Percentiles rank a stretch among this genome's conserved stretches.
Evolutionary conservation across 2,797 vertebrate species (phyloP).

Genomic region (Microhierax caerulescens): DNA sequence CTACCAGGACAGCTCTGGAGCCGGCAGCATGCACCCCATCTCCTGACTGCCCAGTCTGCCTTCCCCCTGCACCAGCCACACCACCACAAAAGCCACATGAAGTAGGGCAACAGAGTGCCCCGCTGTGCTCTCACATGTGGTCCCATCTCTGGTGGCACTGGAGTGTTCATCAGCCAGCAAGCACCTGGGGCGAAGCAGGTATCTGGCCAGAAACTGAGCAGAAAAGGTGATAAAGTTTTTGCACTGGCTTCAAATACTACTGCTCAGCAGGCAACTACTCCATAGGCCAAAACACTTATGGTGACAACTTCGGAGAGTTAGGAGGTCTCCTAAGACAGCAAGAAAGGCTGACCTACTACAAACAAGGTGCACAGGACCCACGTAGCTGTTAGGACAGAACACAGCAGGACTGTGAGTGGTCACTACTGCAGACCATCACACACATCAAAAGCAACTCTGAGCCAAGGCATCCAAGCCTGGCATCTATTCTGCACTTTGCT

Average conservation of each 20-base stretch:
- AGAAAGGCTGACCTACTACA: not conserved
- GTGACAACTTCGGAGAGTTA: not conserved
- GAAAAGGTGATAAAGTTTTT: not conserved
- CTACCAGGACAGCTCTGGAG: not conserved
- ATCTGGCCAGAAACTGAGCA: not conserved
- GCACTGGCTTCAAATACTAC: not conserved
- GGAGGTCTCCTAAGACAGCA: not conserved
- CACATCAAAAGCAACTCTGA: not conserved
- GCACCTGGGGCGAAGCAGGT: not conserved
- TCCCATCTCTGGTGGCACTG: not conserved
- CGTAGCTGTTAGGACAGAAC: not conserved
- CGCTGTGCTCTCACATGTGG: rapidly evolving
- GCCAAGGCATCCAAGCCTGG: not conserved
- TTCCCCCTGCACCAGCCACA: not conserved
- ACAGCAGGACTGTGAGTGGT: not conserved
- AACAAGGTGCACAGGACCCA: not conserved
- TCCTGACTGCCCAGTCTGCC: not conserved
- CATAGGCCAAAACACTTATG: not conserved
- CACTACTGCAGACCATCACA: not conserved
- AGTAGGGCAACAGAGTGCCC: not conserved
- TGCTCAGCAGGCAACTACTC: not conserved
- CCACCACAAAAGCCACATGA: not conserved
- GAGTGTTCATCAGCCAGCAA: not conserved
- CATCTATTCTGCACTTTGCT: not conserved
- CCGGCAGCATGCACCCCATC: not conserved